These are phyloP conservation scores for Chascanopsetta lugubris DNA, from an alignment of 2,113 vertebrate genomes.

Conservation along the genomic window DNA sequence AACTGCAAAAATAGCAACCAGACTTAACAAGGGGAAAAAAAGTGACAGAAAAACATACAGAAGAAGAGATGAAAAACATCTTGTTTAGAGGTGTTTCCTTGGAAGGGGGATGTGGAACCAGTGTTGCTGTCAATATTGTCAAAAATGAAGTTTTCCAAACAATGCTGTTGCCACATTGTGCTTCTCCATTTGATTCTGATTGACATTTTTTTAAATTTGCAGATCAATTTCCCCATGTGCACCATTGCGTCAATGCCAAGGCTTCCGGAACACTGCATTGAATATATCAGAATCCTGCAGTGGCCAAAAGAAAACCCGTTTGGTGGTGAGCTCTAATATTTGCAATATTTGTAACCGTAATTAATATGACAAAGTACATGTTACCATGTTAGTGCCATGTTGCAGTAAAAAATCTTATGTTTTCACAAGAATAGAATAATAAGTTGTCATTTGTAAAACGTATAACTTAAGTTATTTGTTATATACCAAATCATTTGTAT, in stretches of 20 bases:
- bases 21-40: neutral
- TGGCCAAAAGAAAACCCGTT: conserved; percentile 98
- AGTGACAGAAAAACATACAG: neutral
- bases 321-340: conserved; percentile 84
- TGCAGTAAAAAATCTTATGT: too few relatives aligned
- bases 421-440: too few relatives aligned
- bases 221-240: conserved; percentile 99
- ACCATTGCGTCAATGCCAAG: conserved; percentile 98
- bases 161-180: neutral
- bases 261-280: conserved; percentile 95
- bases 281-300: conserved; percentile 92
- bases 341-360: too few relatives aligned
- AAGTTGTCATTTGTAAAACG: too few relatives aligned
- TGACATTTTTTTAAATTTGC: conserved; percentile 8
- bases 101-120: too few relatives aligned
- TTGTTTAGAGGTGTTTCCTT: too few relatives aligned
- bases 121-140: neutral
- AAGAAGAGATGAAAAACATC: neutral
- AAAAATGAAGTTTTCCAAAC: neutral
- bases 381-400: too few relatives aligned
- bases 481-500: too few relatives aligned
- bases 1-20: neutral
- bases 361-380: too few relatives aligned
- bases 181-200: neutral
- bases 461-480: too few relatives aligned